Evolutionary conservation across 2,797 vertebrate species (phyloP).

Genomic region (Pangasius krempfi): DNA sequence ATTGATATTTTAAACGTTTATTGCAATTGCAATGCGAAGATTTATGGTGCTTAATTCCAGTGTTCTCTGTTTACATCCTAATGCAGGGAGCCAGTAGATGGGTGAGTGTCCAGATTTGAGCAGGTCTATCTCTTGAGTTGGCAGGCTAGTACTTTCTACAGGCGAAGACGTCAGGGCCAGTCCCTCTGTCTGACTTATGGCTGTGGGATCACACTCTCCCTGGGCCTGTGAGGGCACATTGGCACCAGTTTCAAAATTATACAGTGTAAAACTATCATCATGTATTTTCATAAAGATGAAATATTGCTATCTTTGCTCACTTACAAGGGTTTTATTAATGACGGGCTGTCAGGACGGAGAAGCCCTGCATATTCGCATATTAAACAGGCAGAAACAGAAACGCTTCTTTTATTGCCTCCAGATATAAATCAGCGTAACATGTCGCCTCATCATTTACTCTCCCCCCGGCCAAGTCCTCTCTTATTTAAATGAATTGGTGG

Average conservation of each 20-base stretch:
- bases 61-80: slow-evolving; percentile 15
- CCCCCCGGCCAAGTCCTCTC: slow-evolving; percentile 84
- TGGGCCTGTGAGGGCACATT: slow-evolving; percentile 81
- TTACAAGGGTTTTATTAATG: slow-evolving; percentile 99
- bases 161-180: slow-evolving; percentile 29
- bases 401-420: slow-evolving; percentile 98
- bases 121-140: slow-evolving; percentile 7
- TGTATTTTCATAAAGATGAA: slow-evolving; percentile 99
- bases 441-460: slow-evolving; percentile 98
- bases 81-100: background rate
- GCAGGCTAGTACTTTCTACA: slow-evolving; percentile 31
- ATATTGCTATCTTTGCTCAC: slow-evolving; percentile 92
- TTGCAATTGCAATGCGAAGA: background rate
- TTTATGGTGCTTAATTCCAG: slow-evolving; percentile 1
- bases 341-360: slow-evolving; percentile 97
- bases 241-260: slow-evolving; percentile 90
- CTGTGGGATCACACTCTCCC: slow-evolving; percentile 79
- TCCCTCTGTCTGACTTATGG: slow-evolving; percentile 76
- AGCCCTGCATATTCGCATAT: slow-evolving; percentile 99
- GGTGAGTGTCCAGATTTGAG: slow-evolving; percentile 4
- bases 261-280: slow-evolving; percentile 99
- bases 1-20: slow-evolving; percentile 2
- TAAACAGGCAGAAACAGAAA: slow-evolving; percentile 98
- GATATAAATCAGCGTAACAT: slow-evolving; percentile 99
- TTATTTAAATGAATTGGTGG: slow-evolving; percentile 95